Evolutionary conservation across 2,888 invertebrate genomes (phyloP).

Genomic region (Epinotia brunnichana): DNA sequence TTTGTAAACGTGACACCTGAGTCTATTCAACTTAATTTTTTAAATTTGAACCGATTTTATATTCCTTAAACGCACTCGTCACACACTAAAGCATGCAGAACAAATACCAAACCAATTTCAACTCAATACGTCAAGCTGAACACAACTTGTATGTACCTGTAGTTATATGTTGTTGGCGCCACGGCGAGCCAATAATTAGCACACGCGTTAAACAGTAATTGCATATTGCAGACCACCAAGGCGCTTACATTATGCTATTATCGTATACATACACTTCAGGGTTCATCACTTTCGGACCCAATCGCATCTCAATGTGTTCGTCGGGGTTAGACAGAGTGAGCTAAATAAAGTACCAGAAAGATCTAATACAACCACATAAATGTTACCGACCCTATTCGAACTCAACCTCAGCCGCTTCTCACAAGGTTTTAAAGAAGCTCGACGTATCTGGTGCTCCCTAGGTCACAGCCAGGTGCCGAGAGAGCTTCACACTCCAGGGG

Average conservation of each 20-base stretch:
- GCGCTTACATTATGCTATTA: neutral
- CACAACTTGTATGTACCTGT: neutral
- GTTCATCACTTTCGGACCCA: neutral
- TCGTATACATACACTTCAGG: neutral
- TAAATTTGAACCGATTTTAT: neutral
- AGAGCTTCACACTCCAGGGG: too few relatives aligned
- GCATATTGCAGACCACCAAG: slow-evolving; percentile 12
- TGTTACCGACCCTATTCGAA: too few relatives aligned
- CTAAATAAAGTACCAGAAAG: too few relatives aligned
- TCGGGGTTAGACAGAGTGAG: neutral
- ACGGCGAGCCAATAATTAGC: slow-evolving; percentile 22
- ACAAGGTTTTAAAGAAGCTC: too few relatives aligned
- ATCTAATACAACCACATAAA: too few relatives aligned
- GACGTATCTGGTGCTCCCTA: too few relatives aligned
- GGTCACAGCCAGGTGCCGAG: too few relatives aligned
- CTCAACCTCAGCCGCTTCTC: too few relatives aligned
- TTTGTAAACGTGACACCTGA: neutral
- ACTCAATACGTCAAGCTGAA: neutral
- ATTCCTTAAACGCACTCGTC: too few relatives aligned
- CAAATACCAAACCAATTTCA: neutral
- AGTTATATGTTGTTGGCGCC: slow-evolving; percentile 10
- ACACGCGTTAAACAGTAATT: slow-evolving; percentile 16
- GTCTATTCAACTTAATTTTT: neutral
- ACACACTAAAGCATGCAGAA: too few relatives aligned
- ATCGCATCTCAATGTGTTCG: neutral